Conservation (phyloP, 2,888 invertebrate genomes). For the Drosophila mayaguana region DNA sequence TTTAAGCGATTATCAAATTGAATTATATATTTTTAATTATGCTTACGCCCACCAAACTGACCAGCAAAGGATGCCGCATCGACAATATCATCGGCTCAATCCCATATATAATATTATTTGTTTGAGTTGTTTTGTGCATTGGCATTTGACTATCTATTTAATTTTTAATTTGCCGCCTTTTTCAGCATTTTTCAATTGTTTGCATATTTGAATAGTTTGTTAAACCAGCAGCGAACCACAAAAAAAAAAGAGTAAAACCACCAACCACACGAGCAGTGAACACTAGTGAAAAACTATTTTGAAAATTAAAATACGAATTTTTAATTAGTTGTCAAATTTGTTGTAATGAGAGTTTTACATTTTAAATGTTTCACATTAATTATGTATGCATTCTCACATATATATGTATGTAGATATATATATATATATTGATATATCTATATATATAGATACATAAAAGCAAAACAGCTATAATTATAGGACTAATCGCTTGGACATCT, state of each 20-base stretch:
- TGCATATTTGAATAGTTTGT: conserved; percentile 64
- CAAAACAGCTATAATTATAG: conserved; percentile 21
- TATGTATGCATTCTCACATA: conserved; percentile 43
- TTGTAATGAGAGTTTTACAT: conserved; percentile 75
- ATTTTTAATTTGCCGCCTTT: conserved; percentile 66
- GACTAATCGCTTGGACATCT: conserved; percentile 50
- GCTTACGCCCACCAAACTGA: conserved; percentile 17
- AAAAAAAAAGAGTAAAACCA: conserved; percentile 31
- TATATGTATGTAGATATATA: background rate
- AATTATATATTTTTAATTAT: conserved; percentile 53
- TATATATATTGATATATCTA: background rate
- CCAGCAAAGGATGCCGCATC: conserved; percentile 9
- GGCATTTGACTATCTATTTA: conserved; percentile 46
- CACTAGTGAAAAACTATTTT: conserved; percentile 37
- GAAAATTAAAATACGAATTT: conserved; percentile 67
- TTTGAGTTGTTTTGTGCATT: conserved; percentile 59
- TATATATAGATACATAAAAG: background rate
- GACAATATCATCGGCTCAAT: background rate
- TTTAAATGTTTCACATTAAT: conserved; percentile 70
- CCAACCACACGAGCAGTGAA: conserved; percentile 35
- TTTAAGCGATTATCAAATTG: conserved; percentile 39
- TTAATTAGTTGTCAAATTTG: conserved; percentile 78
- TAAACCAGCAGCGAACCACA: conserved; percentile 42
- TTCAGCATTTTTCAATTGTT: conserved; percentile 70
- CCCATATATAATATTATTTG: conserved; percentile 25